Evolutionary conservation across 2,888 invertebrate species (phyloP).

Genomic region (Cremastobaeus sp.): DNA sequence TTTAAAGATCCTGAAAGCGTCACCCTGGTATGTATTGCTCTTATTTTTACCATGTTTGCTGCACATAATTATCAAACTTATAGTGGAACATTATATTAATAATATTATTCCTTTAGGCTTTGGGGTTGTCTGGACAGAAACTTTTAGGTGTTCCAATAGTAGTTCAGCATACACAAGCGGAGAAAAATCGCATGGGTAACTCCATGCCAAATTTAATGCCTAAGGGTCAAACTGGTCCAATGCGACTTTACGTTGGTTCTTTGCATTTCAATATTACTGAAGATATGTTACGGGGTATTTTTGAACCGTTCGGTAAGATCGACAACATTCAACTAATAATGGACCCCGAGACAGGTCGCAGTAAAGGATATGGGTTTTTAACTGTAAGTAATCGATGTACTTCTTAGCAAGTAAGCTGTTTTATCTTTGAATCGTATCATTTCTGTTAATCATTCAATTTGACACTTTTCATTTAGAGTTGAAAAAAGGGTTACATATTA

Average conservation of each 20-base stretch:
- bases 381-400: too few relatives aligned
- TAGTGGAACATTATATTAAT: not conserved
- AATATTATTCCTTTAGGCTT: conserved; percentile 85
- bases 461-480: not conserved
- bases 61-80: not conserved
- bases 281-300: conserved; percentile 98
- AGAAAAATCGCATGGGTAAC: conserved; percentile 94
- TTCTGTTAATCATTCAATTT: not conserved
- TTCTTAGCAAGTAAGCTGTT: conserved; percentile 30
- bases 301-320: conserved; percentile 99
- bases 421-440: too few relatives aligned
- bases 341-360: conserved; percentile 95
- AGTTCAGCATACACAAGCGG: conserved; percentile 98
- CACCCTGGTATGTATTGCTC: conserved; percentile 84
- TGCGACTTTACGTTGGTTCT: conserved; percentile 98
- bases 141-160: conserved; percentile 97
- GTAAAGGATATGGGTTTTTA: conserved; percentile 98
- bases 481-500: not conserved
- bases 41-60: conserved; percentile 10
- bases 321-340: conserved; percentile 96
- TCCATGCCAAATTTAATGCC: conserved; percentile 91
- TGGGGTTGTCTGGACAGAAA: conserved; percentile 97
- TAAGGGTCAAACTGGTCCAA: conserved; percentile 94
- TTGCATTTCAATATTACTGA: conserved; percentile 99
- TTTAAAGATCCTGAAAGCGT: conserved; percentile 99